Base-by-base conservation (phyloP, 1,140 invertebrate species). In the Cydia fagiglandana region DNA sequence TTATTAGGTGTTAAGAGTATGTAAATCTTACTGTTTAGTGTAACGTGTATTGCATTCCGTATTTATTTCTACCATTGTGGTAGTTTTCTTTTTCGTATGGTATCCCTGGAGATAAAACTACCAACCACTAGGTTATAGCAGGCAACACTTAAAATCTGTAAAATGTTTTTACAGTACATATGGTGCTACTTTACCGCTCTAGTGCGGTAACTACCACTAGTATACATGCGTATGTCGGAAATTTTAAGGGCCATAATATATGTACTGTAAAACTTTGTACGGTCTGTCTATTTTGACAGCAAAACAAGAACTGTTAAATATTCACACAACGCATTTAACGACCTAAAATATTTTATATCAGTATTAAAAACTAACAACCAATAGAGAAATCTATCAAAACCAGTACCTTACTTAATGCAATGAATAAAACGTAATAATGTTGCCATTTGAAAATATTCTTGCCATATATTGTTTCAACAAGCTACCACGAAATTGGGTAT, bases 11-110 rank as follows among this genome's bases (percentile, higher is more conserved):
- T 38, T 70, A 70, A 70, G 66, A 20, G 81, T 77, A 41, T n/a
- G 56, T 84, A 88, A 81, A 78, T 75, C 45, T 68, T 74, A 61
- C 56, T 61, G 20, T 73, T 76, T 80, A 83, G 80, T 78, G 79
- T 86, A 81, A 84, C 83, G 77, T 76, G 76, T 79, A 81, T 75
- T 79, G 82, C 86, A 89, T 88, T 89, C 85, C 84, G 80, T 79
- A 87, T 88, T 88, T 88, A 89, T 87, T 76, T 78, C 83, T 85
- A 82, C 82, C 79, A 73, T 68, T 78, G 77, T 78, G 75, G 80
- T 83, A 84, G 76, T 41, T 77, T 78, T 61, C 30, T 76, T 78
- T 66, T 74, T 45, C 68, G 38, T 81, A 78, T 80, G 75, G 56
- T 81, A 79, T 73, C 73, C 79, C 73, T 76, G 68, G 76, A 56